A percentile compares a stretch with the other conserved stretches of the same genome.
Evolutionary conservation across 2,113 vertebrate genomes (phyloP).

Genomic region (Otis tarda): DNA sequence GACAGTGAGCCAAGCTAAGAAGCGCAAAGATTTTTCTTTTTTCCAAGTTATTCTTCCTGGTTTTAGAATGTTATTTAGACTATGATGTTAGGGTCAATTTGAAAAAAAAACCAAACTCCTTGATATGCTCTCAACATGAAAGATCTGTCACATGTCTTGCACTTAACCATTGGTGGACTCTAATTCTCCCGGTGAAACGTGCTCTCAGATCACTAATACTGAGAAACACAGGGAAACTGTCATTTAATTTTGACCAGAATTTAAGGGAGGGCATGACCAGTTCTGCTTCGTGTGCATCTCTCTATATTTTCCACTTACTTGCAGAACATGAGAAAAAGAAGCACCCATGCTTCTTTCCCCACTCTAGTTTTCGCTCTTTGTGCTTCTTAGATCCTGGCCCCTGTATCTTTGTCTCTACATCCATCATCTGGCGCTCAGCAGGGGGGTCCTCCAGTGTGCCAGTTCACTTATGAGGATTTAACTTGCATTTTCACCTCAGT

Average conservation of each 20-base stretch:
- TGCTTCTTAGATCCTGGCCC: not conserved
- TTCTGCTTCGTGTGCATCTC: not conserved
- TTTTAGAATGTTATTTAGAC: not conserved
- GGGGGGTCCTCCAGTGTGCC: not conserved
- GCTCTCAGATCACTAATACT: not conserved
- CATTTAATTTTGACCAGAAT: not conserved
- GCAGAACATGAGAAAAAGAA: not conserved
- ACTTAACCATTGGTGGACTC: not conserved
- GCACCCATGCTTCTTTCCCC: not conserved
- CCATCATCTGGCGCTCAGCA: accelerated
- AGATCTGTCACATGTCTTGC: not conserved
- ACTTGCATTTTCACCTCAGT: not conserved
- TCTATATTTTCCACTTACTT: not conserved
- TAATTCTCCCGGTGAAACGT: not conserved
- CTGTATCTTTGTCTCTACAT: not conserved
- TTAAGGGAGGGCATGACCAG: not conserved
- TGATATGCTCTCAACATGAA: not conserved
- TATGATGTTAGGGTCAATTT: not conserved
- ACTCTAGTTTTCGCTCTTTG: not conserved
- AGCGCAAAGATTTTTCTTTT: not conserved
- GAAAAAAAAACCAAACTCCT: not conserved
- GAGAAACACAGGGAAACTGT: not conserved
- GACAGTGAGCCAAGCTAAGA: not conserved
- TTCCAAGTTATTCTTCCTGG: not conserved
- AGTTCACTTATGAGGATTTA: not conserved